phyloP scores from a whole-genome alignment of 2,113 vertebrate genomes.

The Trogon melanurus region DNA sequence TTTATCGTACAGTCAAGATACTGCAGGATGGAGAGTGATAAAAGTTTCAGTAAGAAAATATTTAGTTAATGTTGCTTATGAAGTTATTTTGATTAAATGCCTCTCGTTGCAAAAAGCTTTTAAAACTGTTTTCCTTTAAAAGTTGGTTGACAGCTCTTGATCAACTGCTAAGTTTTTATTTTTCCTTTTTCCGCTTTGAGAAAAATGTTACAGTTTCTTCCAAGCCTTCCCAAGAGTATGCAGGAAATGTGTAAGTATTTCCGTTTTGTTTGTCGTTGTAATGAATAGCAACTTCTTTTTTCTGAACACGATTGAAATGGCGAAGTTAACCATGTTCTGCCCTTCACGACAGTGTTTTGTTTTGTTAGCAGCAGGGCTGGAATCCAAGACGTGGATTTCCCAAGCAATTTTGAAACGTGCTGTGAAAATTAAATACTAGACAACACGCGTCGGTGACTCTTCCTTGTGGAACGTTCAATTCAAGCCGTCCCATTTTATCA shows the following conservation, averaged over 20 bases:
- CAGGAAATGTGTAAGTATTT: conserved; percentile 75
- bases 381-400: not conserved
- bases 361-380: not conserved
- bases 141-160: not conserved
- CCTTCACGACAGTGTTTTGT: not conserved
- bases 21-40: conserved; percentile 69
- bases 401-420: not conserved
- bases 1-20: conserved; percentile 63
- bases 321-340: not conserved
- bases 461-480: not conserved
- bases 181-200: conserved; percentile 67
- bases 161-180: conserved; percentile 42
- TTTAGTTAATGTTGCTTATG: not conserved
- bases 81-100: not conserved
- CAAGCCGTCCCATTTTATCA: not conserved
- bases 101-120: not conserved
- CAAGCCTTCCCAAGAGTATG: conserved; percentile 70
- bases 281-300: not conserved
- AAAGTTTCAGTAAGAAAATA: conserved; percentile 74
- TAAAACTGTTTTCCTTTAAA: not conserved
- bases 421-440: not conserved
- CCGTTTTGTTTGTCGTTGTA: not conserved
- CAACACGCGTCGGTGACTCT: not conserved
- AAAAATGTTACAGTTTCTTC: conserved; percentile 70
- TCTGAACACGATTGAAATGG: not conserved